Evolutionary conservation across 2,113 vertebrate genomes (phyloP).

Genomic region (Protomyctophum bolini): DNA sequence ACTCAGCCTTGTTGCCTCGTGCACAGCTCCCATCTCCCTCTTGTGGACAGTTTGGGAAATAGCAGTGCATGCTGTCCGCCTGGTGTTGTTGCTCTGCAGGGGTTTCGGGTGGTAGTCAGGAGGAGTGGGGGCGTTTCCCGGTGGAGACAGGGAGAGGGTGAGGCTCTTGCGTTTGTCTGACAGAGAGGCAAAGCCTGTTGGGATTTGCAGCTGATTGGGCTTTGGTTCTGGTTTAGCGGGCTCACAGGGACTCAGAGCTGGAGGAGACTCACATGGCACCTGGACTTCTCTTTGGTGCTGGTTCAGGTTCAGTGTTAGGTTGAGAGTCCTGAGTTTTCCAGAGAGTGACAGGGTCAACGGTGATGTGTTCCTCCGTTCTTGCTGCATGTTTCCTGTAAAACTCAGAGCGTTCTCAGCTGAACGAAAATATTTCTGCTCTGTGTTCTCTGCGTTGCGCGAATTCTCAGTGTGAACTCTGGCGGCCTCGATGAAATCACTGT

Average conservation of each 20-base stretch:
- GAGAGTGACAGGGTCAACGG: conserved; percentile 47
- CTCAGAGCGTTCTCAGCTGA: background rate
- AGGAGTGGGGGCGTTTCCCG: conserved; percentile 20
- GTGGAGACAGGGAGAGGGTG: conserved; percentile 63
- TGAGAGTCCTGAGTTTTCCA: conserved; percentile 33
- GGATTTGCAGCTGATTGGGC: conserved; percentile 55
- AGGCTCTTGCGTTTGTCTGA: conserved; percentile 73
- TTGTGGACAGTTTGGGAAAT: conserved; percentile 14
- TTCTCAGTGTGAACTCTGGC: conserved; percentile 18
- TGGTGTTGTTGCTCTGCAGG: background rate
- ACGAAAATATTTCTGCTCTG: conserved; percentile 11
- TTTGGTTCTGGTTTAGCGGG: conserved; percentile 29
- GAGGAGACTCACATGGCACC: background rate
- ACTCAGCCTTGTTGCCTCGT: background rate
- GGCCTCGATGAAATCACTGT: background rate
- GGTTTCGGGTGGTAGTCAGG: conserved; percentile 11
- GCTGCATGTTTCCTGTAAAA: conserved; percentile 3
- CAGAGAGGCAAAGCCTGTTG: conserved; percentile 54
- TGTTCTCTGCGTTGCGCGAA: conserved; percentile 5
- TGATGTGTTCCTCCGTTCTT: conserved; percentile 1
- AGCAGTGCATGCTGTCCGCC: background rate
- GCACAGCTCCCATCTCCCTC: conserved; percentile 5
- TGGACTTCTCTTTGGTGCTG: conserved; percentile 33
- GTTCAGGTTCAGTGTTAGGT: conserved; percentile 21
- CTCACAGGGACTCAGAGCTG: background rate